Base-by-base conservation (phyloP, 1,140 invertebrate genomes). In the Caerostris extrusa region DNA sequence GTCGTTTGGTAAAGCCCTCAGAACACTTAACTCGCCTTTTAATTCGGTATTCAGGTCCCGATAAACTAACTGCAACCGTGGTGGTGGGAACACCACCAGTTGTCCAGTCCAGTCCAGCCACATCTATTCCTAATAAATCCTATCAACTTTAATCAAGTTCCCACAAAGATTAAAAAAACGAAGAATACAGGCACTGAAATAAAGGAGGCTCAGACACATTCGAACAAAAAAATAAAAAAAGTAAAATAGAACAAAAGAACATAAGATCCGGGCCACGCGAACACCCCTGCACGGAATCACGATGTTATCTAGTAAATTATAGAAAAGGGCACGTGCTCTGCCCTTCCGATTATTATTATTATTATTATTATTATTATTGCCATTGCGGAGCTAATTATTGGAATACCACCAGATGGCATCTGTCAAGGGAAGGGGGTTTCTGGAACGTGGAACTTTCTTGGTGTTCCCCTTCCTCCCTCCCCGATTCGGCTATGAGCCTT, bases 111-210 rank as follows among this genome's bases (percentile, higher is more conserved):
- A 34, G 34, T 34, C 34, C 34, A 34, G 67, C 58, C 0, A 58
- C 81, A 91, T 91, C 90, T 85, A 91, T 91, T 91, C 77, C 90
- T 91, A 91, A 91, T 91, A 91, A 91, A 83, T 83, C 57, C 90
- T 91, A 91, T 91, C 90, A 91, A 91, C 90, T 91, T 91, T 91
- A 91, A 91, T 91, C 90, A 91, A 82, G 57, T 83, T 91, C 71
- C 89, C 90, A 53, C 57, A 67, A 83, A 64, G 50, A 53, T 77
- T 82, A 12, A 58, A 77, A 77, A 77, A 12, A n/a, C 60, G 53
- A 69, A 69, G 5, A 19, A 89, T 53, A 34, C 19, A 61, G 64
- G 50, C 50, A 55, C 50, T 71, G 17, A 90, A 64, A 56, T n/a
- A 90, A 81, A 90, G 69, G 67, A 83, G 14, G 50, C n/a, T 83